A percentile compares a stretch with the other conserved stretches of the same genome.
phyloP scores from a whole-genome alignment of 1,140 invertebrate genomes.

The Olivierus martensii region DNA sequence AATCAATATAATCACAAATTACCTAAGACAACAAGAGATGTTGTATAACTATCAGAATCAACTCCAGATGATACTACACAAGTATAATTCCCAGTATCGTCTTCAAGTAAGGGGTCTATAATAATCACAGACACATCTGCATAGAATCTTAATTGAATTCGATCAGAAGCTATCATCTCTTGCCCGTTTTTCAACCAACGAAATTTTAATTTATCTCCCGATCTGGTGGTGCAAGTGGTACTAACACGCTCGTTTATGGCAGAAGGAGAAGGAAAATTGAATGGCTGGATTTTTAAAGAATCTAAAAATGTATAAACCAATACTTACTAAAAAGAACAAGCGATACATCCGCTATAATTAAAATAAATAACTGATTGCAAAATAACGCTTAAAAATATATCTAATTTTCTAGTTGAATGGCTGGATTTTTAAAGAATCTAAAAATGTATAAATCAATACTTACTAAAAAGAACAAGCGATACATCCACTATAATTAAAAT shows the following conservation, averaged over 20 bases:
- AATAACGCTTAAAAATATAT: too few species aligned
- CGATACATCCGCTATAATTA: too few species aligned
- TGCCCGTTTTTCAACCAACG: slow-evolving; percentile 14
- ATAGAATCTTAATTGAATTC: slow-evolving; percentile 2
- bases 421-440: slow-evolving; percentile 2
- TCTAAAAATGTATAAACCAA: background rate
- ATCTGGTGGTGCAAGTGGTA: slow-evolving; percentile 1
- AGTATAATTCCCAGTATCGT: slow-evolving; percentile 13
- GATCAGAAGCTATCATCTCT: background rate
- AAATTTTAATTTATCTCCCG: slow-evolving; percentile 7
- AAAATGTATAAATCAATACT: too few species aligned
- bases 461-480: too few species aligned
- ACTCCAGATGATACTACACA: slow-evolving; percentile 1
- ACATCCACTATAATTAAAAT: too few species aligned
- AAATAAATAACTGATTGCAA: too few species aligned
- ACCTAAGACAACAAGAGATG: slow-evolving; percentile 4
- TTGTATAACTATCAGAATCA: background rate
- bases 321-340: too few species aligned
- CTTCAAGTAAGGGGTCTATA: slow-evolving; percentile 1
- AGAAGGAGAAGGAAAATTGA: slow-evolving; percentile 4
- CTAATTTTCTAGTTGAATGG: slow-evolving; percentile 10
- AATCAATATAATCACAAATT: background rate
- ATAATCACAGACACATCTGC: background rate
- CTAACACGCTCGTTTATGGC: slow-evolving; percentile 1
- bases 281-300: slow-evolving; percentile 8